These are phyloP conservation scores for Enteromius thamalakanensis DNA, from an alignment of 2,797 vertebrate species.

Conservation along the genomic window DNA sequence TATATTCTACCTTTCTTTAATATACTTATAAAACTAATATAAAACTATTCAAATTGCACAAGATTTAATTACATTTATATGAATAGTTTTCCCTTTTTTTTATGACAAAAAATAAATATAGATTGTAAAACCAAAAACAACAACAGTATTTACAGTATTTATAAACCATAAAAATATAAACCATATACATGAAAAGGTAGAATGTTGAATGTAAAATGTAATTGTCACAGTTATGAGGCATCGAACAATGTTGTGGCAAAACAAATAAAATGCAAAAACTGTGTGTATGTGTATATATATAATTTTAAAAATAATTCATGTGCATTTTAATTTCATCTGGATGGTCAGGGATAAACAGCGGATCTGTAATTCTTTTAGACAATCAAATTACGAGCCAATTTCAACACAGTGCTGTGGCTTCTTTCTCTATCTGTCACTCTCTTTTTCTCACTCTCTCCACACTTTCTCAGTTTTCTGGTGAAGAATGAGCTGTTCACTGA, in stretches of 20 bases:
- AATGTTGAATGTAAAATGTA: no score
- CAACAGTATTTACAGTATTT: no score
- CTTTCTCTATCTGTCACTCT: conserved; percentile 3
- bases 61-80: background rate
- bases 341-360: background rate
- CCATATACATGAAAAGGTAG: no score
- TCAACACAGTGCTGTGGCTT: background rate
- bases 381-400: background rate
- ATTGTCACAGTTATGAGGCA: no score
- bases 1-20: no score
- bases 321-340: background rate
- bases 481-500: conserved; percentile 34
- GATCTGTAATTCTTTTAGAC: conserved; percentile 13
- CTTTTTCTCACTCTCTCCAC: conserved; percentile 40
- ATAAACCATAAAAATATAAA: no score
- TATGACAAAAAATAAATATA: background rate
- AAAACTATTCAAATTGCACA: no score
- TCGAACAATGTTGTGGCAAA: no score
- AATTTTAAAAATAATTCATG: background rate
- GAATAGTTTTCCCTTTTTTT: background rate
- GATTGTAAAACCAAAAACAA: no score
- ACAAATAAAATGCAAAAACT: no score
- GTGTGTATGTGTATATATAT: no score
- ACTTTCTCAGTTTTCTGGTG: conserved; percentile 30
- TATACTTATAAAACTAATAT: no score